These are phyloP conservation scores for Arbacia lixula DNA, from an alignment of 53 echinoderm and acorn worm species.

Conservation along the genomic window DNA sequence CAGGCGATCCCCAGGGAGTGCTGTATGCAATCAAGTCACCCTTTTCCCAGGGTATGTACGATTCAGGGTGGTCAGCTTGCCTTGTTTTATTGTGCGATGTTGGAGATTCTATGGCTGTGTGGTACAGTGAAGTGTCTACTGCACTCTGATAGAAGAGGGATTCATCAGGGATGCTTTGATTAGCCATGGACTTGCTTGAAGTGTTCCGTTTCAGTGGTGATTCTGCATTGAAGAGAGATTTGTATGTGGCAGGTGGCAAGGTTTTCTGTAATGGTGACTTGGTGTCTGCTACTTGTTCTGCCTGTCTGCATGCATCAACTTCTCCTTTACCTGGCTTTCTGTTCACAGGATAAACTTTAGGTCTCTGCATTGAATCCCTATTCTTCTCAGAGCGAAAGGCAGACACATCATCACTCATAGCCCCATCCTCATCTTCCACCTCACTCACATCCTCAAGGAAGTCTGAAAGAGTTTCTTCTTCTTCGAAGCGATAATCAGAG, in stretches of 20 bases:
- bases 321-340: background rate
- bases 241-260: background rate
- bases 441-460: conserved; percentile 28
- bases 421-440: conserved; percentile 39
- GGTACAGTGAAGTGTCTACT: conserved; percentile 65
- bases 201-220: conserved; percentile 18
- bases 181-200: background rate
- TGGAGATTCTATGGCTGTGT: conserved; percentile 61
- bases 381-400: background rate
- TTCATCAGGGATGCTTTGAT: conserved; percentile 37
- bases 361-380: background rate
- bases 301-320: background rate
- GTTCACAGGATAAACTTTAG: background rate
- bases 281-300: background rate
- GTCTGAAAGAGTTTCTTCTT: conserved; percentile 38
- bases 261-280: background rate
- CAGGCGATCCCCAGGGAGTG: conserved; percentile 10
- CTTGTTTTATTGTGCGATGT: background rate
- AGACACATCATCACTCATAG: conserved; percentile 31
- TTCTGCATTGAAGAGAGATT: background rate
- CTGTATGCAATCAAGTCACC: conserved; percentile 17
- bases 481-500: conserved; percentile 11
- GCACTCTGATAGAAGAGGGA: conserved; percentile 65
- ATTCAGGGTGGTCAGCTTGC: background rate
- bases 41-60: conserved; percentile 11